phyloP scores from a whole-genome alignment of 2,797 vertebrate species.

The Otolemur crassicaudatus region DNA sequence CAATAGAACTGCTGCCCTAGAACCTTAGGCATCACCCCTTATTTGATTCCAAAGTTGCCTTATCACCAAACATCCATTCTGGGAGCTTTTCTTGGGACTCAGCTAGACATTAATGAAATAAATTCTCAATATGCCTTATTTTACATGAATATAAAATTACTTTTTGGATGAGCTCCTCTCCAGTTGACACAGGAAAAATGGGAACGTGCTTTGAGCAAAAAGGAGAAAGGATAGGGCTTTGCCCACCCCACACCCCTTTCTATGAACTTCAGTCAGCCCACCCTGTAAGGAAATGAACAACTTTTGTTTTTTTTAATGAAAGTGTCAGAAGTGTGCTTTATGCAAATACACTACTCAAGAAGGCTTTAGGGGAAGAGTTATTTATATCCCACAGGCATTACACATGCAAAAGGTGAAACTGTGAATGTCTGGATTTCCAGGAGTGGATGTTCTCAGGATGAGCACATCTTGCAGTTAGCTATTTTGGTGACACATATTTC shows the following conservation, averaged over 20 bases:
- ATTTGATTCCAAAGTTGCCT: neutral
- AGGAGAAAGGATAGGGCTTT: neutral
- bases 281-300: constrained; percentile 52
- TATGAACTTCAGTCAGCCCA: neutral
- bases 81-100: neutral
- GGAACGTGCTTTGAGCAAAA: neutral
- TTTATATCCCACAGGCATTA: constrained; percentile 48
- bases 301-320: neutral
- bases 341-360: constrained; percentile 58
- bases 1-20: neutral
- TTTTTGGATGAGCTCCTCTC: neutral
- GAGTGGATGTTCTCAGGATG: constrained; percentile 50
- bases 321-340: constrained; percentile 70
- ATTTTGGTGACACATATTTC: constrained; percentile 24
- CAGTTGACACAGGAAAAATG: neutral
- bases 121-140: neutral
- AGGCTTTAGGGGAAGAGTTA: constrained; percentile 58
- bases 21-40: neutral
- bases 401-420: constrained; percentile 63
- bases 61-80: neutral
- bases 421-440: constrained; percentile 33
- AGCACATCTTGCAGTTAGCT: constrained; percentile 33
- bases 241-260: neutral
- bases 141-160: neutral
- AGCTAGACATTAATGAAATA: neutral